A percentile compares a stretch with the other conserved stretches of the same genome.
phyloP scores from a whole-genome alignment of 2,797 vertebrate genomes.

The Podarcis lilfordi region DNA sequence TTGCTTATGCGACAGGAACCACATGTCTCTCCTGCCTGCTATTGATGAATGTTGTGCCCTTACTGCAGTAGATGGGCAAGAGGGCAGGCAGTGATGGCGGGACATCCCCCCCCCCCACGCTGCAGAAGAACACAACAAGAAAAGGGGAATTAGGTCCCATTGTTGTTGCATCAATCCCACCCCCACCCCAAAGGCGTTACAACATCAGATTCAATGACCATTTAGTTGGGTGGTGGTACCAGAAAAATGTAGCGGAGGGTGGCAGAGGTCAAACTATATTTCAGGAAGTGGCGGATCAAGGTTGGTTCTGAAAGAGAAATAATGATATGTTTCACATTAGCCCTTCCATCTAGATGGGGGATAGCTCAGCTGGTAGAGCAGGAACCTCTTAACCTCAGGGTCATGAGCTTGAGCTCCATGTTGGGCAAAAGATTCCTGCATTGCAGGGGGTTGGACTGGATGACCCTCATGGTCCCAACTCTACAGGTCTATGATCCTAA shows the following conservation, averaged over 20 bases:
- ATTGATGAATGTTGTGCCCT: background rate
- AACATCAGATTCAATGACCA: background rate
- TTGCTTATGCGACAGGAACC: background rate
- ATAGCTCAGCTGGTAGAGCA: no score
- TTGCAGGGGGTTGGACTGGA: no score
- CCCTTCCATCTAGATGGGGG: background rate
- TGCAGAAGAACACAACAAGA: background rate
- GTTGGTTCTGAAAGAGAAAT: background rate
- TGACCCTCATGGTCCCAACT: no score
- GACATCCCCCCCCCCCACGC: no score
- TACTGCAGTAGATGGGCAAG: background rate
- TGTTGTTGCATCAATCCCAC: background rate
- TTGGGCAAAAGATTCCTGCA: no score
- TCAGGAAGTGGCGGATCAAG: no score
- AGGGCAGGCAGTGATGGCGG: no score
- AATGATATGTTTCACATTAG: background rate
- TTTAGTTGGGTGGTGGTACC: background rate
- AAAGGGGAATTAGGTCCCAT: background rate
- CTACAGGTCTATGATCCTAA: background rate
- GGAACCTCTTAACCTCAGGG: no score
- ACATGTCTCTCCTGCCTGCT: background rate
- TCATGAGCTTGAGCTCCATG: no score
- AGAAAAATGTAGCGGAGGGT: background rate
- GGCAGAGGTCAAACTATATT: background rate
- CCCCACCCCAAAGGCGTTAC: background rate